Conservation (phyloP, 2,113 vertebrate genomes). For the Beaufortia kweichowensis region DNA sequence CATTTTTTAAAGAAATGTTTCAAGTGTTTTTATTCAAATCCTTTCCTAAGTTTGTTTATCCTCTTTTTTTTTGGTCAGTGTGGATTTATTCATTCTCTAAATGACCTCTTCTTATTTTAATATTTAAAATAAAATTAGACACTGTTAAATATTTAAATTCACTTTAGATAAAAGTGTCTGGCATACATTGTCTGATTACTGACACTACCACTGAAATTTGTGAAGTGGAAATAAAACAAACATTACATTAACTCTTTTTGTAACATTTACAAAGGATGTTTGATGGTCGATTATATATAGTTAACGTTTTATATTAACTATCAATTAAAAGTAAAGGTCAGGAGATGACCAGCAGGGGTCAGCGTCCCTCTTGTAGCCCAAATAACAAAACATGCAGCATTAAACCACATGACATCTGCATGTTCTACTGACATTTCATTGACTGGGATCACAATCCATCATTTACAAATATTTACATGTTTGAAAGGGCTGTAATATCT, state of each 20-base stretch:
- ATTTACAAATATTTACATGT: slow-evolving; percentile 14
- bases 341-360: not conserved
- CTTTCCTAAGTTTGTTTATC: not conserved
- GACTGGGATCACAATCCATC: not conserved
- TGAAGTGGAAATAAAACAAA: too few species aligned
- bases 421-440: not conserved
- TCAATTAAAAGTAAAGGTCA: too few species aligned
- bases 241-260: too few species aligned
- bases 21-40: not conserved
- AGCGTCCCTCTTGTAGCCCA: not conserved
- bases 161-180: too few species aligned
- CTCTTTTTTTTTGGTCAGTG: not conserved
- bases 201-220: too few species aligned
- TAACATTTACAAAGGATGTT: not conserved
- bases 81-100: not conserved
- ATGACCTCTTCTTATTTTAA: not conserved
- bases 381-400: not conserved
- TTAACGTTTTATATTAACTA: too few species aligned
- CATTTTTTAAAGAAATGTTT: not conserved
- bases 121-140: not conserved
- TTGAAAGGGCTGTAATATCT: slow-evolving; percentile 1
- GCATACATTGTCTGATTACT: too few species aligned
- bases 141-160: slow-evolving; percentile 9
- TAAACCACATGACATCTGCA: not conserved
- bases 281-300: not conserved